These are phyloP conservation scores for Ascidia mentula DNA, from an alignment of 23 tunicate species.

Conservation along the genomic window DNA sequence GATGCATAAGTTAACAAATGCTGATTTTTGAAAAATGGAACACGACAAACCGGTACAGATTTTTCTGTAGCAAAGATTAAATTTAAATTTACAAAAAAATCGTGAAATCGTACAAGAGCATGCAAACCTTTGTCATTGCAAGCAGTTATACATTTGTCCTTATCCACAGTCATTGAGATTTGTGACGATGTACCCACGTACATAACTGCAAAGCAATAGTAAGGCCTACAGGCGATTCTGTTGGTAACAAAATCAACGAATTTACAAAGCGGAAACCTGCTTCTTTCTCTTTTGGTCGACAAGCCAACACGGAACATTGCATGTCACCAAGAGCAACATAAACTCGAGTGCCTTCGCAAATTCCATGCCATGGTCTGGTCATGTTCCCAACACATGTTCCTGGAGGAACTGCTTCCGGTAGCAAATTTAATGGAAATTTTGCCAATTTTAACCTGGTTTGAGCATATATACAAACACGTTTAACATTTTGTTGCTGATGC, in stretches of 20 bases:
- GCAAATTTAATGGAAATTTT: conserved; percentile 55
- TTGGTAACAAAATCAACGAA: not conserved
- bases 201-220: conserved; percentile 37
- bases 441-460: conserved; percentile 25
- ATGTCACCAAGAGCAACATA: conserved; percentile 79
- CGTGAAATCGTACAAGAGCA: too few species aligned
- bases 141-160: not conserved
- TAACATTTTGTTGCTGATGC: too few species aligned
- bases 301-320: conserved; percentile 91
- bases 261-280: conserved; percentile 54
- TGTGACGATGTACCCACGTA: conserved; percentile 90
- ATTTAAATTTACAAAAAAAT: too few species aligned
- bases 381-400: conserved; percentile 46
- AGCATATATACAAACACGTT: not conserved
- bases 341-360: conserved; percentile 19
- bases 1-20: conserved; percentile 71
- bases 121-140: too few species aligned
- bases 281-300: conserved; percentile 26
- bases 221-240: too few species aligned
- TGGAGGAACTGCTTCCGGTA: conserved; percentile 60
- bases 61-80: not conserved
- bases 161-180: conserved; percentile 29
- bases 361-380: conserved; percentile 37
- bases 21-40: conserved; percentile 57
- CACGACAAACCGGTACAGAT: conserved; percentile 25